Evolutionary conservation across 2,888 invertebrate species (phyloP).

Genomic region (Agapetus fuscipes): DNA sequence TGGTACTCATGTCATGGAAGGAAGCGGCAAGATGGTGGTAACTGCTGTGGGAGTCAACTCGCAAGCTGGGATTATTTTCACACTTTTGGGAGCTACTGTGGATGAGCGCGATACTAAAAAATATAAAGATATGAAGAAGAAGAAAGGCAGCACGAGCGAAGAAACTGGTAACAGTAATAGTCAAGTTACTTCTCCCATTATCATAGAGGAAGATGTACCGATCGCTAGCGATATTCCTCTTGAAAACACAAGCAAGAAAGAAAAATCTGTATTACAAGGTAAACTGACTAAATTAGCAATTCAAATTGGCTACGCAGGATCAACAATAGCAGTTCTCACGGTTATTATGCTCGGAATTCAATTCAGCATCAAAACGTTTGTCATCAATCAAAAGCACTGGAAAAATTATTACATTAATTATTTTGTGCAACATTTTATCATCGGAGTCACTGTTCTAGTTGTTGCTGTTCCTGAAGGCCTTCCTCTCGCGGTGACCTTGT

Average conservation of each 20-base stretch:
- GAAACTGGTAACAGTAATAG: slow-evolving; percentile 44
- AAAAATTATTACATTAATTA: slow-evolving; percentile 36
- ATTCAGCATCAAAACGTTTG: slow-evolving; percentile 47
- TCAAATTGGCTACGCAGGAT: slow-evolving; percentile 59
- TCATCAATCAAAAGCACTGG: slow-evolving; percentile 34
- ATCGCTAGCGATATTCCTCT: slow-evolving; percentile 9
- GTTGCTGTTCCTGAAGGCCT: slow-evolving; percentile 55
- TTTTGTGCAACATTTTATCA: slow-evolving; percentile 52
- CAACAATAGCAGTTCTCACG: slow-evolving; percentile 50
- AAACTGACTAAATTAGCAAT: slow-evolving; percentile 57
- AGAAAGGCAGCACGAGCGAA: slow-evolving; percentile 22
- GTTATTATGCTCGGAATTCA: slow-evolving; percentile 51
- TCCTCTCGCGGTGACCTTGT: slow-evolving; percentile 50
- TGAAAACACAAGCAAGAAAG: slow-evolving; percentile 20
- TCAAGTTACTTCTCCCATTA: slow-evolving; percentile 36
- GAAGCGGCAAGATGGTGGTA: slow-evolving; percentile 54
- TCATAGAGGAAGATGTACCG: slow-evolving; percentile 15
- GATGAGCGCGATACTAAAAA: slow-evolving; percentile 24
- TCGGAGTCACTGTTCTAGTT: slow-evolving; percentile 54
- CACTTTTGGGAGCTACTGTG: slow-evolving; percentile 47
- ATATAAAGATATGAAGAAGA: slow-evolving; percentile 27
- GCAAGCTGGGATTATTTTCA: slow-evolving; percentile 59
- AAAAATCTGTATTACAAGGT: slow-evolving; percentile 49
- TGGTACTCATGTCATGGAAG: slow-evolving; percentile 62
- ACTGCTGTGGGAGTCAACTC: slow-evolving; percentile 57